Base-by-base conservation (phyloP, 2,888 invertebrate genomes). In the Lathronympha strigana region DNA sequence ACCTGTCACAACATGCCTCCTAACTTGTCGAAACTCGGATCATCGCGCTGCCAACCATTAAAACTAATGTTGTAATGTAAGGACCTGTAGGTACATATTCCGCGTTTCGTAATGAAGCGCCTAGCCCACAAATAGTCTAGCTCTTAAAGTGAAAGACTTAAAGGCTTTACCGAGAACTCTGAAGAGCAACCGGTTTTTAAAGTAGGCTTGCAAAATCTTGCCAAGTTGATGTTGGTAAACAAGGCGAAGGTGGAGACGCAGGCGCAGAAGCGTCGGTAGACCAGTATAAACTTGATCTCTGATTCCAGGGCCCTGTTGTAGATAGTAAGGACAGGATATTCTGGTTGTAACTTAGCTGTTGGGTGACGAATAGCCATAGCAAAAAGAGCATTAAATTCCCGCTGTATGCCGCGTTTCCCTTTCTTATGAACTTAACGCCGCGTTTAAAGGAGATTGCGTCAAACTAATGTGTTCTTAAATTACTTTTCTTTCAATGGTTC, bases 181-280 rank as follows among this genome's bases (percentile, higher is more conserved):
- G 71, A 79, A 76, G 78, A 69, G 75, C 72, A 90, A 90, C 90
- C 88, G 87, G 90, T 90, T 82, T 61, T 79, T 69, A 78, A 87
- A 82, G 86, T 87, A 84, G 85, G 84, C 84, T 87, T 84, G 88
- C 88, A 82, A 89, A 88, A 87, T 86, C 72, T 73, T 72, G 71
- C 70, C 67, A 69, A 72, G 69, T 71, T 69, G 64, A 68, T 73
- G 71, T 71, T 70, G 67, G 72, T 69, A 72, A 73, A 70, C 69
- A 66, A 50, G 70, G 69, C 51, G 40, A 15, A 3, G 8, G 43
- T 19, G 11, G 4, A 11, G 1, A 11, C 45, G 45, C 11, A 11
- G 38, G 13, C 19, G 11, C 45, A 11, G 2, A 17, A 5, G 15
- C 17, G 15, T 9, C 11, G 13, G 8, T 11, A 9, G 13, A 45